These are phyloP conservation scores for Lycophotia porphyrea DNA, from an alignment of 2,888 invertebrate genomes.

Conservation along the genomic window DNA sequence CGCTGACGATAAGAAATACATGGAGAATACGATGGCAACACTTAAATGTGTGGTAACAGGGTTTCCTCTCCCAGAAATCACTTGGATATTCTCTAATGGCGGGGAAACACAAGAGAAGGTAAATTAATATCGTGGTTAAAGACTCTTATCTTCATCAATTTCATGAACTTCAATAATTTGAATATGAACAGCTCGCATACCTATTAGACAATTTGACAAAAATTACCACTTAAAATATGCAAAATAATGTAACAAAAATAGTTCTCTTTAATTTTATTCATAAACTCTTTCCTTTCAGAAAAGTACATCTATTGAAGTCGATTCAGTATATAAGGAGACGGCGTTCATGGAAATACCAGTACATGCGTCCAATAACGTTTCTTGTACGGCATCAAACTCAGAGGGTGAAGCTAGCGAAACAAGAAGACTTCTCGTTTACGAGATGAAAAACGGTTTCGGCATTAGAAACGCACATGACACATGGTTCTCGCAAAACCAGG, in stretches of 20 bases:
- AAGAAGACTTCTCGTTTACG: constrained; percentile 76
- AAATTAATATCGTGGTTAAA: not conserved
- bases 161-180: not conserved
- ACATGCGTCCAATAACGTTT: constrained; percentile 73
- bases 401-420: constrained; percentile 30
- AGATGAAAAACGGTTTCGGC: constrained; percentile 81
- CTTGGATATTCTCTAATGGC: constrained; percentile 76
- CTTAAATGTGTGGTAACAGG: constrained; percentile 78
- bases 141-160: not conserved
- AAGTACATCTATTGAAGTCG: constrained; percentile 30
- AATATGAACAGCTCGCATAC: not conserved
- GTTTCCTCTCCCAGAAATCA: constrained; percentile 77
- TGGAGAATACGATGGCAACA: constrained; percentile 65
- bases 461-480: constrained; percentile 68
- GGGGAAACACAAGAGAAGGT: constrained; percentile 34
- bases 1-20: constrained; percentile 66
- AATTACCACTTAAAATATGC: not conserved
- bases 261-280: not conserved
- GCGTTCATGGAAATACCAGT: constrained; percentile 73
- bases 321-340: constrained; percentile 70
- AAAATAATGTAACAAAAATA: not conserved
- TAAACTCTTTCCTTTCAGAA: constrained; percentile 57
- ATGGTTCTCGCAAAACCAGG: constrained; percentile 78
- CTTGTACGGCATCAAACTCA: constrained; percentile 76
- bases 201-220: not conserved